Evolutionary conservation across 2,797 vertebrate genomes (phyloP).

Genomic region (Apodemus agrarius): DNA sequence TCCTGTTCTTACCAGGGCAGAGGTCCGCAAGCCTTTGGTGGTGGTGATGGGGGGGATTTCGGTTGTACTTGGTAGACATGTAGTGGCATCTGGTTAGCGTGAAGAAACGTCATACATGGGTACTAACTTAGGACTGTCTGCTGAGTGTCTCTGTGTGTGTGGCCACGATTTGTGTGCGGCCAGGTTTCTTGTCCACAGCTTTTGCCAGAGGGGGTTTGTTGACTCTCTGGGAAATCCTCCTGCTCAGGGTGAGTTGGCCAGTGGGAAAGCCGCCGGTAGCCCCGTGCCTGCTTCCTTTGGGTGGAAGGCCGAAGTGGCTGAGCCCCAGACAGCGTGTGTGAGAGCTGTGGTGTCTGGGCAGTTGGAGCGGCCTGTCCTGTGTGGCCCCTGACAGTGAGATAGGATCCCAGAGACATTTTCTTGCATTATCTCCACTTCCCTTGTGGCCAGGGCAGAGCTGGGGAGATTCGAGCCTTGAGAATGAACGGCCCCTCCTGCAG

Average conservation of each 20-base stretch:
- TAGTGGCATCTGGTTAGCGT: background rate
- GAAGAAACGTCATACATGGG: background rate
- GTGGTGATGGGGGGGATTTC: background rate
- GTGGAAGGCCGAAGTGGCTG: background rate
- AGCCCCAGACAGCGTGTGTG: fast-evolving
- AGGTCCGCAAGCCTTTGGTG: background rate
- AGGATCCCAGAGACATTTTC: background rate
- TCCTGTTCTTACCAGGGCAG: background rate
- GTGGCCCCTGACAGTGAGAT: background rate
- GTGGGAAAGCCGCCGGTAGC: background rate
- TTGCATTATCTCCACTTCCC: background rate
- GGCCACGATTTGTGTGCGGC: background rate
- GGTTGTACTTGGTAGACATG: background rate
- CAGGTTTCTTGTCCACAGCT: background rate
- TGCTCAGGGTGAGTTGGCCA: background rate
- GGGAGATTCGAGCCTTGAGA: background rate
- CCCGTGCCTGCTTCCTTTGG: background rate
- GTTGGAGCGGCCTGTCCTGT: no score
- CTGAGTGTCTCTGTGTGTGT: background rate
- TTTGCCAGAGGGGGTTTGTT: background rate
- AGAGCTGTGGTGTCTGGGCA: fast-evolving
- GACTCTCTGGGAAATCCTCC: background rate
- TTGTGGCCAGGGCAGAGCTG: background rate
- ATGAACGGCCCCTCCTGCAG: background rate
- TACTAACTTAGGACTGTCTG: background rate